Evolutionary conservation across 2,888 invertebrate genomes (phyloP).

Genomic region (Drosophila limbata): DNA sequence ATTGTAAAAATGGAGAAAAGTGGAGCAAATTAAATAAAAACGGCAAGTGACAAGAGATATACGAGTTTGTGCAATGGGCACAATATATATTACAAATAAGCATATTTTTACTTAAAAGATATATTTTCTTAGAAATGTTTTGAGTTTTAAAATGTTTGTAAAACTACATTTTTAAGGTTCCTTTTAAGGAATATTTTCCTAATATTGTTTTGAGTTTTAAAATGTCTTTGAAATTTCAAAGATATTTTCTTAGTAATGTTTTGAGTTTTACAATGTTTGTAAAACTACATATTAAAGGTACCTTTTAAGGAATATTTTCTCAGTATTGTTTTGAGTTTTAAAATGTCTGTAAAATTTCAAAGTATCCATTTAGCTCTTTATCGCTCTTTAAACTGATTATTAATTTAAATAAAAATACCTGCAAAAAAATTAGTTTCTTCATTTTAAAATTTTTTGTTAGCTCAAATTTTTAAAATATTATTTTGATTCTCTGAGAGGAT

Average conservation of each 20-base stretch:
- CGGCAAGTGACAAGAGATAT: conserved; percentile 65
- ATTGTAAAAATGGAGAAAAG: conserved; percentile 61
- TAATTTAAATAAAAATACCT: too few species aligned
- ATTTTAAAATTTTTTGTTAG: neutral
- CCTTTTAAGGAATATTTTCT: too few species aligned
- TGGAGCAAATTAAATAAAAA: conserved; percentile 76
- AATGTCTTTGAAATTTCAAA: neutral
- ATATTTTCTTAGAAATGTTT: neutral
- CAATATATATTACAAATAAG: conserved; percentile 15
- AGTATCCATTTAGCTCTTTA: too few species aligned
- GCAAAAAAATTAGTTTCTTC: neutral
- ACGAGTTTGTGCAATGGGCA: conserved; percentile 20
- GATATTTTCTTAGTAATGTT: too few species aligned
- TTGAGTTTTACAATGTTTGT: too few species aligned
- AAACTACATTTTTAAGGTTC: neutral
- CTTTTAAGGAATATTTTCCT: neutral
- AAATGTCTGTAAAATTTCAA: neutral
- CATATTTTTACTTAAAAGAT: neutral
- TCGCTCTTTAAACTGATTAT: too few species aligned
- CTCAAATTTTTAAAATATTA: neutral
- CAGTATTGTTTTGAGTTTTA: too few species aligned
- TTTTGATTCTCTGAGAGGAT: neutral
- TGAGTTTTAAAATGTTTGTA: neutral
- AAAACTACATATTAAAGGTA: neutral
- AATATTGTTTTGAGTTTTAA: neutral